A percentile compares a stretch with the other conserved stretches of the same genome.
These are phyloP conservation scores for Bryconaethiops microstoma DNA, from an alignment of 2,797 vertebrate species.

Conservation along the genomic window DNA sequence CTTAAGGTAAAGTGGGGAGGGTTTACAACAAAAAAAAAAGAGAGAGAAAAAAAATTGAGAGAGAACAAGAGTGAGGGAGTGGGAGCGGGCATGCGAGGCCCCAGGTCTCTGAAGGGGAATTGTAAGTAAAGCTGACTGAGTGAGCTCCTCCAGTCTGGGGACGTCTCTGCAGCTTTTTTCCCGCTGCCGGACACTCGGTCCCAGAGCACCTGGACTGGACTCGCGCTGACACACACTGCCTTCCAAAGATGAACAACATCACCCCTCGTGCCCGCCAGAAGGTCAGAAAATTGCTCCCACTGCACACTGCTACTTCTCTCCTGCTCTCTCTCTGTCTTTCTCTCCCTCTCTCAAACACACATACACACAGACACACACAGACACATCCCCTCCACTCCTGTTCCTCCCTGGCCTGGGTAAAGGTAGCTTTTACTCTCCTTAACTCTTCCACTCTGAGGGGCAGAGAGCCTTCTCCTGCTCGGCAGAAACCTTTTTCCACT, in stretches of 20 bases:
- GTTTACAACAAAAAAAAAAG: constrained; percentile 14
- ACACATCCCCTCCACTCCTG: constrained; percentile 54
- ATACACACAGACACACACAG: constrained; percentile 80
- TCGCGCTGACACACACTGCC: constrained; percentile 89
- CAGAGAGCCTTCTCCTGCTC: constrained; percentile 70
- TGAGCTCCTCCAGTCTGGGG: constrained; percentile 87
- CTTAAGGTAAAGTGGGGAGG: constrained; percentile 13
- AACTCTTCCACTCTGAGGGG: constrained; percentile 83
- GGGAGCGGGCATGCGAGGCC: constrained; percentile 84
- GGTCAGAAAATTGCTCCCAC: constrained; percentile 97
- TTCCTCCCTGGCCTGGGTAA: constrained; percentile 76
- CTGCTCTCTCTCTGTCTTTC: not conserved
- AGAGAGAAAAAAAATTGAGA: constrained; percentile 35
- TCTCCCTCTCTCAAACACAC: constrained; percentile 67
- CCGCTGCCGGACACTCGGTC: constrained; percentile 86
- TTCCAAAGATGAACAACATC: constrained; percentile 94
- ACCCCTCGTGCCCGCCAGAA: constrained; percentile 90
- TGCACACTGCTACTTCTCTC: constrained; percentile 75
- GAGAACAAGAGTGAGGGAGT: constrained; percentile 75
- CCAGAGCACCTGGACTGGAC: constrained; percentile 82
- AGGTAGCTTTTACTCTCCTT: constrained; percentile 92
- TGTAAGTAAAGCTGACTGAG: constrained; percentile 94
- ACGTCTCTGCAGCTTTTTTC: constrained; percentile 83
- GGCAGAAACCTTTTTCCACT: constrained; percentile 77
- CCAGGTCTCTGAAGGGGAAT: constrained; percentile 90